Conservation (phyloP, 2,888 invertebrate species). For the Perdita meconis region DNA sequence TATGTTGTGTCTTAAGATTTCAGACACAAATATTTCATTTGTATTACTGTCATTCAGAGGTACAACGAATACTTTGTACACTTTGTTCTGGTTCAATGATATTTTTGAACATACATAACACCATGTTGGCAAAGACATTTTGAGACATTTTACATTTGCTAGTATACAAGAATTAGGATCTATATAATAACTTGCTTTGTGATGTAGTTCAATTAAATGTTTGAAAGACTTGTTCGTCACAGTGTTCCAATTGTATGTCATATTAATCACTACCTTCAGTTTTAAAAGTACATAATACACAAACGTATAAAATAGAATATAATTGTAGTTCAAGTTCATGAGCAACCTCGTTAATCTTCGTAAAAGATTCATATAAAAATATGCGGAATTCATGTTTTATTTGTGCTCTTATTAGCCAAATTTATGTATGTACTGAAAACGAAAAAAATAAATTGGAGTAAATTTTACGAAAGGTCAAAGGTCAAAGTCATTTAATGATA, state of each 20-base stretch:
- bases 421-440: conserved; percentile 16
- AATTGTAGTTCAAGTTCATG: conserved; percentile 64
- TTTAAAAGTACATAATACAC: conserved; percentile 66
- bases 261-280: conserved; percentile 64
- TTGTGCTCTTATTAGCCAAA: neutral
- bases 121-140: conserved; percentile 53
- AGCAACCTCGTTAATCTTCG: conserved; percentile 54
- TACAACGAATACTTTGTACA: conserved; percentile 75
- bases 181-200: conserved; percentile 55
- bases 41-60: conserved; percentile 55
- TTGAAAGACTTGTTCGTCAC: conserved; percentile 67
- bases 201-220: conserved; percentile 48
- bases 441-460: conserved; percentile 8
- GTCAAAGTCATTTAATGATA: conserved; percentile 8
- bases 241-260: conserved; percentile 52
- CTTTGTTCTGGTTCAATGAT: conserved; percentile 69
- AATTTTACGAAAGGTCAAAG: conserved; percentile 8
- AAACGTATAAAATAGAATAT: conserved; percentile 72
- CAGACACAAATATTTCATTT: conserved; percentile 73
- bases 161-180: conserved; percentile 74
- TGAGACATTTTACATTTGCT: conserved; percentile 53
- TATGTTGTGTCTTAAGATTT: conserved; percentile 76
- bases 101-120: conserved; percentile 71
- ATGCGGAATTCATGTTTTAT: conserved; percentile 30
- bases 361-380: conserved; percentile 49